phyloP scores from a whole-genome alignment of 2,888 invertebrate genomes.

The Furcula furcula region DNA sequence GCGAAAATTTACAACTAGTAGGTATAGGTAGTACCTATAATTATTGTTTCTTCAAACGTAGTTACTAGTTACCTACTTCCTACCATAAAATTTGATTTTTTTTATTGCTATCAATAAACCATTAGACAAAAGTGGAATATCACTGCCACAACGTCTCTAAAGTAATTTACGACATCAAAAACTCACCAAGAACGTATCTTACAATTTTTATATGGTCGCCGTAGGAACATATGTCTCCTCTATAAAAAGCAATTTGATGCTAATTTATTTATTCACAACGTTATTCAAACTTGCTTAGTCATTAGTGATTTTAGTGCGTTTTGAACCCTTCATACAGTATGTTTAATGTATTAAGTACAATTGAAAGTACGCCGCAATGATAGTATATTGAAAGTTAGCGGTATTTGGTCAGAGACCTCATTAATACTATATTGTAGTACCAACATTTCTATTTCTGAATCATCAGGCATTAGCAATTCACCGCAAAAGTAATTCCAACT shows the following conservation, averaged over 20 bases:
- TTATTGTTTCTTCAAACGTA: too few relatives aligned
- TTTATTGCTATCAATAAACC: background rate
- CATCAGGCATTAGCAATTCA: conserved; percentile 35
- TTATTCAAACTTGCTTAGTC: conserved; percentile 7
- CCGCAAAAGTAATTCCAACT: conserved; percentile 15
- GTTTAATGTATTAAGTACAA: conserved; percentile 12
- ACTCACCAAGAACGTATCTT: conserved; percentile 8
- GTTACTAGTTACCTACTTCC: too few relatives aligned
- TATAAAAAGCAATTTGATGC: conserved; percentile 8
- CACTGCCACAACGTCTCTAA: background rate
- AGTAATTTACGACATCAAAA: conserved; percentile 6
- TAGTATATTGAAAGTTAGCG: conserved; percentile 13
- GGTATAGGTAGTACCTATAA: too few relatives aligned
- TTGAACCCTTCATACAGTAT: background rate
- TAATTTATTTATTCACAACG: conserved; percentile 10
- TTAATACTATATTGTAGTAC: conserved; percentile 27
- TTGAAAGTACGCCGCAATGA: conserved; percentile 24
- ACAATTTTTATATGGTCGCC: background rate
- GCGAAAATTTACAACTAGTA: too few relatives aligned
- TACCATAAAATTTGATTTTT: conserved; percentile 1
- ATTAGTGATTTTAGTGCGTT: too few relatives aligned
- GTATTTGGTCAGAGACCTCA: conserved; percentile 36
- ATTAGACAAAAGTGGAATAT: background rate
- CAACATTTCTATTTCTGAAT: conserved; percentile 34
- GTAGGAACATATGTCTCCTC: conserved; percentile 1